Percentiles rank a stretch among this genome's conserved stretches.
Conservation (phyloP, 2,113 vertebrate species). For the Mola mola region DNA sequence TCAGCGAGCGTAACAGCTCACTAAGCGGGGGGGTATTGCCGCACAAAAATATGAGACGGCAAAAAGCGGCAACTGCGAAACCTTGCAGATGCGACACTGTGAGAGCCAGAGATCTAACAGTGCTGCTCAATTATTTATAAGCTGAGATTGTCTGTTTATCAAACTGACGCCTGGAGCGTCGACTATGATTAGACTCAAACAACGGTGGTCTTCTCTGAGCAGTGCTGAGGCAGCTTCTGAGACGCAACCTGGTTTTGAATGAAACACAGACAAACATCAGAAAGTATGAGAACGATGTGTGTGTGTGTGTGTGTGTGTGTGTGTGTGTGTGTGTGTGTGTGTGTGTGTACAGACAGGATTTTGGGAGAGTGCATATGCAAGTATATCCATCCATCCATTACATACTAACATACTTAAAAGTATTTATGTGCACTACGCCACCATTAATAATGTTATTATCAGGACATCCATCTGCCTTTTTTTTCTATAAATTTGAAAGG, state of each 20-base stretch:
- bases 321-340: constrained; percentile 21
- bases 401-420: too few species aligned
- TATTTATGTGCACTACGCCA: too few species aligned
- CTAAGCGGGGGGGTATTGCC: constrained; percentile 54
- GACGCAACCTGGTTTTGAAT: constrained; percentile 33
- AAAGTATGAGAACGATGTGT: background rate
- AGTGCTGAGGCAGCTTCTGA: constrained; percentile 58
- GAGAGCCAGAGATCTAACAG: constrained; percentile 54
- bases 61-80: constrained; percentile 30
- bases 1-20: constrained; percentile 47
- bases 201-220: constrained; percentile 56
- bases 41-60: constrained; percentile 48
- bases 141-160: constrained; percentile 76
- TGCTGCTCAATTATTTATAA: constrained; percentile 73
- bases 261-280: constrained; percentile 21
- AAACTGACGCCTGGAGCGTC: constrained; percentile 69
- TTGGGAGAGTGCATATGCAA: too few species aligned
- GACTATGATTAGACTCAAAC: constrained; percentile 69
- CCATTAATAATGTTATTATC: too few species aligned
- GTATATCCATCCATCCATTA: too few species aligned
- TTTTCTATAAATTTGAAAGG: too few species aligned
- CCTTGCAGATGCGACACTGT: constrained; percentile 52
- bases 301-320: constrained; percentile 22
- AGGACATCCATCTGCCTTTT: too few species aligned
- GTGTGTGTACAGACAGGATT: constrained; percentile 15